A percentile compares a stretch with the other conserved stretches of the same genome.
These are phyloP conservation scores for Drosophila fuyamai DNA, from an alignment of 1,140 invertebrate genomes.

Conservation along the genomic window DNA sequence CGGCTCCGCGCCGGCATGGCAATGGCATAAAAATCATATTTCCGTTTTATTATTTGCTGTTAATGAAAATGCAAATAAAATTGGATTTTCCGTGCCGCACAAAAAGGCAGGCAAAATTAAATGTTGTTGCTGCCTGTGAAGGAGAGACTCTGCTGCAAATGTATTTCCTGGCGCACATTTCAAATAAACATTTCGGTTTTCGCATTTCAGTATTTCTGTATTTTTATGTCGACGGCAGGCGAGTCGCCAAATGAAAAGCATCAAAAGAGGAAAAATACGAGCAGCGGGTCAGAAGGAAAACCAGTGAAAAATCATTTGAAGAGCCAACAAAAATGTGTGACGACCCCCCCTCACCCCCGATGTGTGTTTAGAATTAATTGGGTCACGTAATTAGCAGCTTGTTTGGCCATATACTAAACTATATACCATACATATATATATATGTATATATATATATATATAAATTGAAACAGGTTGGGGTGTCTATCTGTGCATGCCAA, in stretches of 20 bases:
- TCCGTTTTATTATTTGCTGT: conserved; percentile 82
- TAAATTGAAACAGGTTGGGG: too few species aligned
- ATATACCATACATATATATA: conserved; percentile 1
- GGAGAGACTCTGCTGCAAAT: conserved; percentile 42
- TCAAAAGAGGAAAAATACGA: conserved; percentile 38
- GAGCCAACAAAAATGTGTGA: conserved; percentile 50
- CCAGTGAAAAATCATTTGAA: conserved; percentile 53
- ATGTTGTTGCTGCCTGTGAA: conserved; percentile 45
- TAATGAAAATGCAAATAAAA: conserved; percentile 83
- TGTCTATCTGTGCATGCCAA: background rate
- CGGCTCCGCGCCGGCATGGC: conserved; percentile 29
- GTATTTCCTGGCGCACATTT: conserved; percentile 77
- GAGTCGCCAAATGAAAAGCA: conserved; percentile 40
- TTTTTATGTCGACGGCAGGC: conserved; percentile 19
- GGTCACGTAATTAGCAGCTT: conserved; percentile 79
- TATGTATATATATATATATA: background rate
- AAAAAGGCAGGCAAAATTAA: conserved; percentile 73
- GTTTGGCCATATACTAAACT: conserved; percentile 34
- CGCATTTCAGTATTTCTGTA: conserved; percentile 12
- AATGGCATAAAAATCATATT: conserved; percentile 82
- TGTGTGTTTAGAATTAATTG: conserved; percentile 77
- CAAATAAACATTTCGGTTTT: conserved; percentile 77
- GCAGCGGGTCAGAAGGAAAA: conserved; percentile 12
- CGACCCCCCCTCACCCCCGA: conserved; percentile 1
- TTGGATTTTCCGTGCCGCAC: conserved; percentile 75